These are phyloP conservation scores for Beris morrisii DNA, from an alignment of 2,888 invertebrate genomes.

Conservation along the genomic window DNA sequence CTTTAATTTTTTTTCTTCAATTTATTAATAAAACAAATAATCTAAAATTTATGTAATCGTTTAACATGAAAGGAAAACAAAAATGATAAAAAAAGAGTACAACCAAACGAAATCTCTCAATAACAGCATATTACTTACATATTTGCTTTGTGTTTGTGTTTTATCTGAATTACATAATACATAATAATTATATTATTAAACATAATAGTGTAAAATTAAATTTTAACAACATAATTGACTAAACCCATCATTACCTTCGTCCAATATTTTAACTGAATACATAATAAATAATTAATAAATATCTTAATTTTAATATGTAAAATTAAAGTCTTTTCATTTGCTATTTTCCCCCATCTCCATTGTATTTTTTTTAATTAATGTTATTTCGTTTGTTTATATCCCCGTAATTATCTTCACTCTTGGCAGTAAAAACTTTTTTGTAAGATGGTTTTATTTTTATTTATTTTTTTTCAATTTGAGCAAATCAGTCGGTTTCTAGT, in stretches of 20 bases:
- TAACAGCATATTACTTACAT: constrained; percentile 4
- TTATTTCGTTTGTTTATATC: constrained; percentile 3
- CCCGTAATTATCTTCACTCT: constrained; percentile 8
- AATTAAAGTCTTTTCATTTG: constrained; percentile 34
- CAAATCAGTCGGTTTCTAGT: constrained; percentile 25
- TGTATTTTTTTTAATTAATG: background rate
- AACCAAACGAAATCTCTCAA: constrained; percentile 26
- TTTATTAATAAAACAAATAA: background rate
- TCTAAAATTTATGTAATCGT: background rate
- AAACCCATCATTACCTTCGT: constrained; percentile 29
- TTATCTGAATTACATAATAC: constrained; percentile 13
- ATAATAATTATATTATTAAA: constrained; percentile 11
- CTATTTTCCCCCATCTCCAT: constrained; percentile 22
- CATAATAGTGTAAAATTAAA: constrained; percentile 24
- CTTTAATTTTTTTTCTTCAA: constrained; percentile 1
- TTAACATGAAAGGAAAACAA: background rate
- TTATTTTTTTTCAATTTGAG: constrained; percentile 26
- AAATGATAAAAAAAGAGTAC: background rate
- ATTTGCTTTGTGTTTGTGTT: constrained; percentile 19
- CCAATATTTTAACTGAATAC: constrained; percentile 12
- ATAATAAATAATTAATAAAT: constrained; percentile 34
- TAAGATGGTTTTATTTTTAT: background rate
- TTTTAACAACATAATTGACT: constrained; percentile 32
- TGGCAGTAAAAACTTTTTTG: constrained; percentile 18
- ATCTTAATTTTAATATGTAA: constrained; percentile 28